These are phyloP conservation scores for Conger conger DNA, from an alignment of 2,113 vertebrate species.

Conservation along the genomic window DNA sequence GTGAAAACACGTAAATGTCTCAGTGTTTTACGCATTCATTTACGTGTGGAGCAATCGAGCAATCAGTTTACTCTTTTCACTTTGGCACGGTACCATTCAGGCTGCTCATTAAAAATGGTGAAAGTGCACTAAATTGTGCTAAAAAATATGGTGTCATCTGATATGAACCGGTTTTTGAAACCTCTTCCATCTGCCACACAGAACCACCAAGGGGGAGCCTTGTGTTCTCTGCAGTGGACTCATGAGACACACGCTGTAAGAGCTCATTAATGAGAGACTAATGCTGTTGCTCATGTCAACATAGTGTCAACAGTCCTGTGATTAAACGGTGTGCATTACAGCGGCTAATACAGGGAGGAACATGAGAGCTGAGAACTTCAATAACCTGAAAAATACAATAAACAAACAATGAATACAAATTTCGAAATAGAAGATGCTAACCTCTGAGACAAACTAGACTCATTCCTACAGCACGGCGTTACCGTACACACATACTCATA, in stretches of 20 bases:
- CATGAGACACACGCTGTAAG: background rate
- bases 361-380: background rate
- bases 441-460: background rate
- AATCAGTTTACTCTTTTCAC: too few species aligned
- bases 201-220: background rate
- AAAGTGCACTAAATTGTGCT: background rate
- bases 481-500: background rate
- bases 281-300: background rate
- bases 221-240: background rate
- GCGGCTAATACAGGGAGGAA: background rate
- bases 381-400: background rate
- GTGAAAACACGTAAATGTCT: background rate
- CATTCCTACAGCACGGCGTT: background rate
- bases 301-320: background rate
- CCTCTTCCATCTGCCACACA: background rate
- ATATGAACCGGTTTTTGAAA: background rate
- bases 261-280: background rate
- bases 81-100: background rate
- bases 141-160: background rate
- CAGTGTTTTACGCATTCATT: background rate
- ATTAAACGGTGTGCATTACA: too few species aligned
- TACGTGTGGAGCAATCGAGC: background rate
- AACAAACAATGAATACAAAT: background rate
- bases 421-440: background rate
- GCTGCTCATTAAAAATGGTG: background rate